A percentile compares a stretch with the other conserved stretches of the same genome.
Evolutionary conservation across 1,140 invertebrate genomes (phyloP).

Genomic region (Lepidurus apus): DNA sequence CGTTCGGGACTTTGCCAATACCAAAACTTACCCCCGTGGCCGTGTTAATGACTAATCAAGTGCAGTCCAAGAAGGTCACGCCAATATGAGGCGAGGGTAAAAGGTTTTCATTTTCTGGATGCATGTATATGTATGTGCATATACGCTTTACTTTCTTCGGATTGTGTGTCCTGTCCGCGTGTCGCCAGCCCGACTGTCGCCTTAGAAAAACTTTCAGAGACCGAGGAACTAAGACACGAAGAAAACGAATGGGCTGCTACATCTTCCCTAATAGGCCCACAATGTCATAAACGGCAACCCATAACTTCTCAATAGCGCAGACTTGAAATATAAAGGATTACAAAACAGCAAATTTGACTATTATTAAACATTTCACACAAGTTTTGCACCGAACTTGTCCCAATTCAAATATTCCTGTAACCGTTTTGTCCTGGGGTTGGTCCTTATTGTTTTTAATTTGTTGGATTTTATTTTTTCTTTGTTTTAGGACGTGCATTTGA

Average conservation of each 20-base stretch:
- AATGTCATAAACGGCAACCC: not conserved
- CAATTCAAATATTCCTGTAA: too few relatives aligned
- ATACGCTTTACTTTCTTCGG: not conserved
- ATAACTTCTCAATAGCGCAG: not conserved
- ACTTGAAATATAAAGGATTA: too few relatives aligned
- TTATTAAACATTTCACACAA: too few relatives aligned
- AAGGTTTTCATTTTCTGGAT: slow-evolving; percentile 8
- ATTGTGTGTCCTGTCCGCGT: not conserved
- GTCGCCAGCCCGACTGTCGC: slow-evolving; percentile 10
- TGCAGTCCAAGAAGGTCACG: slow-evolving; percentile 11
- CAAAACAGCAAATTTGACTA: too few relatives aligned
- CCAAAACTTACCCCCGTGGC: not conserved
- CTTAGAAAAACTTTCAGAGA: not conserved
- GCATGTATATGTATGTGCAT: not conserved
- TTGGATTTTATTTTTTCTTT: too few relatives aligned
- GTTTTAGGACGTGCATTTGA: too few relatives aligned
- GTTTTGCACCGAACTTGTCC: too few relatives aligned
- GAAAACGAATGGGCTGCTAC: not conserved
- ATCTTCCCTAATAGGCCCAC: not conserved
- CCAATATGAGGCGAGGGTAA: not conserved
- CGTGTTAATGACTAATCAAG: slow-evolving; percentile 22
- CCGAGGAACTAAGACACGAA: not conserved
- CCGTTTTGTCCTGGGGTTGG: too few relatives aligned
- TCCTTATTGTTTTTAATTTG: too few relatives aligned
- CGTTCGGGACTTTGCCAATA: not conserved